Conservation (phyloP, 2,888 invertebrate species). For the Plusia festucae region DNA sequence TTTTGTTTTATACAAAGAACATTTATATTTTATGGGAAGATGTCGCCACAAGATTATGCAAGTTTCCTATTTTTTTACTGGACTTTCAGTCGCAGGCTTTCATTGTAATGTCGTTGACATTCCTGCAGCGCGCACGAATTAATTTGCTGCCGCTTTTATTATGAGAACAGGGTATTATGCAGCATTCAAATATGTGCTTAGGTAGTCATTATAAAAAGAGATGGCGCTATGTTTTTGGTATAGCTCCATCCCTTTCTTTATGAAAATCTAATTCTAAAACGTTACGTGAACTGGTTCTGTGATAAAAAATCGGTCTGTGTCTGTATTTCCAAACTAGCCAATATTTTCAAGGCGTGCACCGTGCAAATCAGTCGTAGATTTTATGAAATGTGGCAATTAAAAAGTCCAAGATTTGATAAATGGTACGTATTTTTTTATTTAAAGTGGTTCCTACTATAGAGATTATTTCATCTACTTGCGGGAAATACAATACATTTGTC, state of each 20-base stretch:
- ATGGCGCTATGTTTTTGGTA: not conserved
- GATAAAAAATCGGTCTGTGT: conserved; percentile 23
- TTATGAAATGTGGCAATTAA: too few species aligned
- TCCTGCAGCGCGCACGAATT: conserved; percentile 28
- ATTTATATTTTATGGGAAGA: not conserved
- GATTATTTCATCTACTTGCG: too few species aligned
- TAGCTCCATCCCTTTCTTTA: conserved; percentile 4
- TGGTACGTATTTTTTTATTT: too few species aligned
- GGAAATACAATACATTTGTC: too few species aligned
- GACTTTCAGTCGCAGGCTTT: conserved; percentile 36
- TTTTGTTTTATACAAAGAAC: too few species aligned
- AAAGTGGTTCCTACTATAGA: too few species aligned
- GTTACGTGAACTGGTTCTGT: conserved; percentile 1
- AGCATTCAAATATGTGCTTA: not conserved
- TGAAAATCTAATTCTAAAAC: not conserved
- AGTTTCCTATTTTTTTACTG: conserved; percentile 16
- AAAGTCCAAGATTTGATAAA: too few species aligned
- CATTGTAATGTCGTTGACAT: conserved; percentile 38
- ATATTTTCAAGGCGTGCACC: conserved; percentile 6
- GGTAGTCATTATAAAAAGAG: not conserved
- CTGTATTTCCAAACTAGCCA: conserved; percentile 20
- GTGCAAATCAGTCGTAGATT: too few species aligned
- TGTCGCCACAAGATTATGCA: conserved; percentile 2
- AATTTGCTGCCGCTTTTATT: conserved; percentile 36
- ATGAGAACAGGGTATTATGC: conserved; percentile 17